These are phyloP conservation scores for Glyptemys insculpta DNA, from an alignment of 2,797 vertebrate genomes.

Conservation along the genomic window DNA sequence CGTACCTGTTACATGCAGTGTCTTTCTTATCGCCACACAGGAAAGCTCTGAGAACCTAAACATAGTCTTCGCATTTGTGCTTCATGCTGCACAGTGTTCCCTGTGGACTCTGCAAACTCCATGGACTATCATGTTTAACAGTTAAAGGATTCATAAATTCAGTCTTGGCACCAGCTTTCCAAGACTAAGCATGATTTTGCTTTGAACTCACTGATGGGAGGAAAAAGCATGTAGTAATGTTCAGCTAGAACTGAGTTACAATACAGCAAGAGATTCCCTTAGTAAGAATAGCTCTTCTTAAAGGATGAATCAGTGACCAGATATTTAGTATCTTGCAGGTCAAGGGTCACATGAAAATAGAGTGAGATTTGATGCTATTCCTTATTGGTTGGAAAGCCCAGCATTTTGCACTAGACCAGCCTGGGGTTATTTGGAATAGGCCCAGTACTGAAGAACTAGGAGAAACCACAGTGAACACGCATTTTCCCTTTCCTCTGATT, in stretches of 20 bases:
- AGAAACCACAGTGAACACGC: not conserved
- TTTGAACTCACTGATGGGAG: not conserved
- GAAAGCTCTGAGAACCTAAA: not conserved
- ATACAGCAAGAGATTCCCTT: not conserved
- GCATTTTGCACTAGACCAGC: not conserved
- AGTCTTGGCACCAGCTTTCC: not conserved
- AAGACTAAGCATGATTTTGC: not conserved
- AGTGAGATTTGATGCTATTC: not conserved
- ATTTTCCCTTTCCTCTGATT: fast-evolving
- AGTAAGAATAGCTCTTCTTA: not conserved
- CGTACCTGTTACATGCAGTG: not conserved
- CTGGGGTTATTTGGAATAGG: not conserved
- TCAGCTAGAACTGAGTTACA: not conserved
- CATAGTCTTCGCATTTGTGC: not conserved
- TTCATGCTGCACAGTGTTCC: not conserved
- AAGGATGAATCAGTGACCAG: not conserved
- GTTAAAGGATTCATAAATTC: not conserved
- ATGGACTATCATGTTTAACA: not conserved
- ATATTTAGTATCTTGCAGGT: not conserved
- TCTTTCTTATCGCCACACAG: not conserved
- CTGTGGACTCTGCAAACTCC: not conserved
- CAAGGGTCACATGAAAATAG: fast-evolving
- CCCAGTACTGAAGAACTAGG: not conserved
- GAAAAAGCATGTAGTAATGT: not conserved
- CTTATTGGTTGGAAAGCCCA: not conserved